Evolutionary conservation across 1,140 invertebrate species (phyloP), one percentile per base, ranked within the genome.

Genomic region (Zaprionus ghesquierei): DNA sequence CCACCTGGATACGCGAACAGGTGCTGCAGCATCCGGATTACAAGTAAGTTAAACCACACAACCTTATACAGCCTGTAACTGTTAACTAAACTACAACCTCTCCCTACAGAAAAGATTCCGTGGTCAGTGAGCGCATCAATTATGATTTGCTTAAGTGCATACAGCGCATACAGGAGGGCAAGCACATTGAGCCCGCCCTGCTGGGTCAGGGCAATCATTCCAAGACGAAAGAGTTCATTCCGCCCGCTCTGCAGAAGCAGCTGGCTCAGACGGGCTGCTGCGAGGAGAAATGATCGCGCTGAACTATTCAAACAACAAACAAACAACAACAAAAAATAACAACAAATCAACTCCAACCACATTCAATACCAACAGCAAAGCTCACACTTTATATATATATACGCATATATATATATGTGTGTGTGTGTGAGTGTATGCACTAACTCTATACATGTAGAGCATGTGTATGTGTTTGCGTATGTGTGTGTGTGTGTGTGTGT

Each of bases 1-100:
- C 98, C 38, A 93, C 95, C 25, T 99, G 98, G 97, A 96, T 99
- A 75, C 93, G 99, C 22, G 94, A 97, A 65, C 98, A 99, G 94
- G 96, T 99, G 58, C 94, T 94, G 25, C 94, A 93, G 2, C 99
- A 99, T 94, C 95, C 97, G 0, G 95, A 96, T 53, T 99, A 99
- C 93, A 96, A 96, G 95, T 96, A 94, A 84, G 9, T 35, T 22
- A n/a, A n/a, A n/a, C 1, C 27, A 1, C 89, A 95, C 6, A 41
- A 41, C 3, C 18, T 4, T 20, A 3, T 22, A 20, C 15, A 35
- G 5, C 13, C 15, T 18, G 2, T 22, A 2, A 46, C 0, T 46
- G 41, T 46, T 4, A 46, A 10, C 15, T 22, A 20, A 44, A 2
- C n/a, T n/a, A 3, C 15, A 5, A 18, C 3, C 8, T 6, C 38